Evolutionary conservation across 2,888 invertebrate genomes (phyloP), one percentile per base, ranked within the genome.

Genomic region (Cataglyphis cursor): DNA sequence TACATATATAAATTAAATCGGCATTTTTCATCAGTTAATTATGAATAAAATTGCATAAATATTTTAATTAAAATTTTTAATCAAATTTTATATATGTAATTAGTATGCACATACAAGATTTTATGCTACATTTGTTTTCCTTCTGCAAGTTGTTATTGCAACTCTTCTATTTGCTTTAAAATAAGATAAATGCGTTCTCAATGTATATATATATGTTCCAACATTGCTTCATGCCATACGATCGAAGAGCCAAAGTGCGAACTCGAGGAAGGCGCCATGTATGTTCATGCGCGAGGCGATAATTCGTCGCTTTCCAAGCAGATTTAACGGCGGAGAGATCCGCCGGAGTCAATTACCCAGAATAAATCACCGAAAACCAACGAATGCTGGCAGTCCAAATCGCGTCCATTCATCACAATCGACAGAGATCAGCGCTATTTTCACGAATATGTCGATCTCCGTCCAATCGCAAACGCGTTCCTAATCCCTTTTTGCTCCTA

Each of bases 341-440:
- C 70, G 24, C 28, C 24, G 76, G 51, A 78, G 44, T 48, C 74
- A 38, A 35, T 85, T 64, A 44, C 9, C 31, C 8, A 9, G 65
- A 72, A 87, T 88, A 85, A 84, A 85, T 88, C 78, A 48, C 59
- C 59, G 62, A 59, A 81, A 81, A 87, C 81, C 81, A 78, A 78
- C 83, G 83, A 38, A 24, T 28, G 65, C 54, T 66, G 75, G 64
- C 62, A 72, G 57, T 54, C 44, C 31, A 61, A 82, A 85, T 81
- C 74, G 74, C 54, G 54, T 61, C 64, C 81, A 81, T 89, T 73
- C 57, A 59, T 84, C 82, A 82, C 35, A 70, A 68, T 35, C 81
- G 61, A n/a, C 66, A 44, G 57, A 62, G 28, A 24, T 62, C 28
- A 28, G 28, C 51, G 41, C 65, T 59, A 83, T 82, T 88, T 88